These are phyloP conservation scores for Pampus argenteus DNA, from an alignment of 2,797 vertebrate genomes.

Conservation along the genomic window DNA sequence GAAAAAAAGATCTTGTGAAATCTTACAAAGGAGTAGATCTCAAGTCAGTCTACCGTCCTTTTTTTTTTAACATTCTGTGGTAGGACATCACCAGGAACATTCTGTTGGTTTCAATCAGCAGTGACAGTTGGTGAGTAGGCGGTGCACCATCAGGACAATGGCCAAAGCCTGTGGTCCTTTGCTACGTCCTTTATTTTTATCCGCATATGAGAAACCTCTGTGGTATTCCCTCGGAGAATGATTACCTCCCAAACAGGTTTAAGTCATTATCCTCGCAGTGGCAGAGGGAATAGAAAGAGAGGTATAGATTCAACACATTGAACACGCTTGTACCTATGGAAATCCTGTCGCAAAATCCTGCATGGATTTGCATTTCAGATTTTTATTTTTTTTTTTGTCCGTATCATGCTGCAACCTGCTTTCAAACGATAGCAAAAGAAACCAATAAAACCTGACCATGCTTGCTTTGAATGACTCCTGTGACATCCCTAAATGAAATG, in stretches of 20 bases:
- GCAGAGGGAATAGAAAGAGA: constrained; percentile 10
- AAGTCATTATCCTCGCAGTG: background rate
- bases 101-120: constrained; percentile 52
- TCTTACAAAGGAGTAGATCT: constrained; percentile 24
- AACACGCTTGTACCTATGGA: constrained; percentile 20
- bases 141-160: constrained; percentile 51
- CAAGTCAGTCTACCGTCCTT: constrained; percentile 19
- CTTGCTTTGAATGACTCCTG: constrained; percentile 25
- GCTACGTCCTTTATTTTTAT: constrained; percentile 49
- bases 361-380: constrained; percentile 58
- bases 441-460: constrained; percentile 23
- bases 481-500: constrained; percentile 29
- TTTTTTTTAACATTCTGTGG: constrained; percentile 27
- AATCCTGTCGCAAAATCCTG: constrained; percentile 28
- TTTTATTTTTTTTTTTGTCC: too few species aligned
- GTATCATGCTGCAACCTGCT: constrained; percentile 23
- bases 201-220: constrained; percentile 34
- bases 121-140: constrained; percentile 65
- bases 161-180: constrained; percentile 38
- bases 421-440: constrained; percentile 42
- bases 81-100: constrained; percentile 44
- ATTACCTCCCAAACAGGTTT: constrained; percentile 25
- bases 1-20: background rate
- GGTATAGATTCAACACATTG: constrained; percentile 8
- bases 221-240: constrained; percentile 5